These are phyloP conservation scores for Lepidonotus clava DNA, from an alignment of 2,888 invertebrate genomes.

Conservation along the genomic window DNA sequence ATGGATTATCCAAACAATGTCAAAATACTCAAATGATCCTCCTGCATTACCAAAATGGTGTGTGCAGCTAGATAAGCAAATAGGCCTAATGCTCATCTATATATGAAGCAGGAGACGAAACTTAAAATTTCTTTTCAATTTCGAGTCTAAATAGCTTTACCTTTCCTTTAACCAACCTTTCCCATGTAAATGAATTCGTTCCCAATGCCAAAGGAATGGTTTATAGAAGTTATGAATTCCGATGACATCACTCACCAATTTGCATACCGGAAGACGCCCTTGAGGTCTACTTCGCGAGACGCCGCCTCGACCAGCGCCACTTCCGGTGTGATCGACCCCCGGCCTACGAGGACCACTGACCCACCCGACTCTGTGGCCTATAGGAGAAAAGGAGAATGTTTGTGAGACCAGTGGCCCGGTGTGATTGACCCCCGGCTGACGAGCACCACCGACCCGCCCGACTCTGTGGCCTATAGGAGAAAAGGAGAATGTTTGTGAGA, in stretches of 20 bases:
- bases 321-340: slow-evolving; percentile 54
- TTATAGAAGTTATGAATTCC: neutral
- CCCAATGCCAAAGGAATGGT: neutral
- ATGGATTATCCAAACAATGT: too few species aligned
- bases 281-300: slow-evolving; percentile 57
- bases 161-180: neutral
- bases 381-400: neutral
- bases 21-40: too few species aligned
- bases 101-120: too few species aligned
- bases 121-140: too few species aligned
- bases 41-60: too few species aligned
- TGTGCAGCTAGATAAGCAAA: too few species aligned
- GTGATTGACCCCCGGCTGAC: slow-evolving; percentile 55
- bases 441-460: slow-evolving; percentile 57
- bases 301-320: slow-evolving; percentile 58
- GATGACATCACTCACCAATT: slow-evolving; percentile 60
- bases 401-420: too few species aligned
- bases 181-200: neutral
- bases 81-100: too few species aligned
- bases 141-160: neutral
- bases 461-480: slow-evolving; percentile 31
- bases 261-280: slow-evolving; percentile 60
- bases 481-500: neutral
- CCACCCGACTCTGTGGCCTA: slow-evolving; percentile 59
- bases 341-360: slow-evolving; percentile 55